Evolutionary conservation across 2,888 invertebrate species (phyloP).

Genomic region (Baccha elongata): DNA sequence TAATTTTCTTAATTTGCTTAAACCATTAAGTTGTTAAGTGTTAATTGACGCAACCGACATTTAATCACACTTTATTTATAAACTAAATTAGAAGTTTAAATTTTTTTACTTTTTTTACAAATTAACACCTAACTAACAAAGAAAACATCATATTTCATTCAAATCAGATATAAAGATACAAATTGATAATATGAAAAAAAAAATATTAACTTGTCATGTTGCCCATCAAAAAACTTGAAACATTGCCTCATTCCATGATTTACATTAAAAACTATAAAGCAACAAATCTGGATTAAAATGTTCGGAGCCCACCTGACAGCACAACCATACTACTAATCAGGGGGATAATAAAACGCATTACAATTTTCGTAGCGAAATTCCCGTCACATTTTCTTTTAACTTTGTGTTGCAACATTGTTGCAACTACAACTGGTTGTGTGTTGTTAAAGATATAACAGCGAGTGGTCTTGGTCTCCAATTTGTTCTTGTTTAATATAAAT

Average conservation of each 20-base stretch:
- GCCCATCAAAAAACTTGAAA: conserved; percentile 5
- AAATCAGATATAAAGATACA: neutral
- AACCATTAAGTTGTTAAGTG: conserved; percentile 10
- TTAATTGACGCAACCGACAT: conserved; percentile 56
- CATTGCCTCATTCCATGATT: neutral
- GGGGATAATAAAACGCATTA: neutral
- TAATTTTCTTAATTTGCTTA: too few relatives aligned
- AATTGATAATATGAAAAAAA: neutral
- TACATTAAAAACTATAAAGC: neutral
- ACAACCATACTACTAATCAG: neutral
- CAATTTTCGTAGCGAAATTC: neutral
- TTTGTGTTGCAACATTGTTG: conserved; percentile 10
- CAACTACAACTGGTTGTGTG: conserved; percentile 19
- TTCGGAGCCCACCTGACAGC: neutral
- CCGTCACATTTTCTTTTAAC: conserved; percentile 6
- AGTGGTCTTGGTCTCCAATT: conserved; percentile 54
- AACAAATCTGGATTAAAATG: conserved; percentile 3
- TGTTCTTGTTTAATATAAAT: conserved; percentile 45
- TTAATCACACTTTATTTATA: neutral
- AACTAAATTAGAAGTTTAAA: too few relatives aligned
- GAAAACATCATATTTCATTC: neutral
- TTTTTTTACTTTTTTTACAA: neutral
- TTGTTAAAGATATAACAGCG: conserved; percentile 39
- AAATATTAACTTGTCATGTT: neutral
- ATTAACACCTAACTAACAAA: neutral